phyloP scores from a whole-genome alignment of 2,113 vertebrate species.

The Chaetorhynchus papuensis region DNA sequence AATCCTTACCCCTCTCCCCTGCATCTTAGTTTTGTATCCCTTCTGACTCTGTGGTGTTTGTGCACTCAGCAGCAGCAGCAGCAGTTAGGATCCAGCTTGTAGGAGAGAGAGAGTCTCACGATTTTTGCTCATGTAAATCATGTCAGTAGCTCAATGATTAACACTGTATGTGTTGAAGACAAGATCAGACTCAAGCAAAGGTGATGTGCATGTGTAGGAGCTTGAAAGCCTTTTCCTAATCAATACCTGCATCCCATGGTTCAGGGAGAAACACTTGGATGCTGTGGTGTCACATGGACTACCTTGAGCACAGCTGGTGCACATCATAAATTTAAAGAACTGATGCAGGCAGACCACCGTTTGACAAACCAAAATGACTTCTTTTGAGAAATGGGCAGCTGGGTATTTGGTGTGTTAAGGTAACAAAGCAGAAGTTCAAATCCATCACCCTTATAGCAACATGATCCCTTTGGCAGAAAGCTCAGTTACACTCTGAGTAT shows the following conservation, averaged over 20 bases:
- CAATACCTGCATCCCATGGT: accelerated
- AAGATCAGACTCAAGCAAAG: not conserved
- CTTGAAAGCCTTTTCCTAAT: not conserved
- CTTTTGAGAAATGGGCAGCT: not conserved
- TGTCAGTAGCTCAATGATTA: not conserved
- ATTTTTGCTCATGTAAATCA: not conserved
- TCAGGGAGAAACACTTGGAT: not conserved
- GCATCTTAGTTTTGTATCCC: not conserved
- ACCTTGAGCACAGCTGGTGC: not conserved
- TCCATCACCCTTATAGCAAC: not conserved
- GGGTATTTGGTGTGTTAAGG: not conserved
- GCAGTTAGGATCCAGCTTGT: not conserved
- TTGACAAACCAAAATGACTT: not conserved
- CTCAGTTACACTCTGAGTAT: not conserved
- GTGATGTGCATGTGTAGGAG: not conserved
- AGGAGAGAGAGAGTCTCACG: not conserved
- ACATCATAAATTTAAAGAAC: not conserved
- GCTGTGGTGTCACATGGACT: not conserved
- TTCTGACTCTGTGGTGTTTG: not conserved
- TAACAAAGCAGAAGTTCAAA: not conserved
- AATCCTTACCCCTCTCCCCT: not conserved
- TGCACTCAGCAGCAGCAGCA: not conserved
- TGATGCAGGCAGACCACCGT: not conserved
- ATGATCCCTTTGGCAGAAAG: not conserved
- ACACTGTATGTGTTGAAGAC: not conserved